Base-by-base conservation (phyloP, 2,113 vertebrate genomes). In the Peromyscus leucopus region DNA sequence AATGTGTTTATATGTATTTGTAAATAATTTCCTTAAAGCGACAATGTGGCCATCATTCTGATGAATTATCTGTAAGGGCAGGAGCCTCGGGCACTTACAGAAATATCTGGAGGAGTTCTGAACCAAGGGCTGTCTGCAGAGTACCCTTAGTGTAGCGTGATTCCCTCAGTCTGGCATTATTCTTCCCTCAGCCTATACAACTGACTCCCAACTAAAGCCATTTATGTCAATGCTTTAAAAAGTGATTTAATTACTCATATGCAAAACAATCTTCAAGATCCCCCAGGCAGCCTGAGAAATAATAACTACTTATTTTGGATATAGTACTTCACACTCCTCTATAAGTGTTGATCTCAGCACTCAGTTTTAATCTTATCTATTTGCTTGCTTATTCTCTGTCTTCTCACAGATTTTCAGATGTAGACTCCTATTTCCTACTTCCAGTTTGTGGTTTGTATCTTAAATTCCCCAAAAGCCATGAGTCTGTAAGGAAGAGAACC, bases 141-240 rank as follows among this genome's bases (percentile, higher is more conserved):
- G 36, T 28, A 4, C 15, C 28, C 4, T 65, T 65, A 71, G 48
- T 13, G 33, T 28, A 33, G 1, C 0, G 0, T 79, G 33, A 8
- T 24, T 42, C 55, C 12, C 22, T 61, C 21, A 24, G 21, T 26
- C 39, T 13, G 31, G 16, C 4, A 1, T 59, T 16, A 22, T n/a
- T 33, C 51, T 19, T 2, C 33, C 75, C 19, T 61, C 74, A 42
- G 55, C 9, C 39, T 61, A 26, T 3, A 46, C 63, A 82, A 22
- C 19, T 55, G 51, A 92, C 17, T 80, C 63, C 65, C 63, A 87
- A 2, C 16, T 55, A 55, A 83, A 76, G 36, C 22, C 48, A 83
- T 28, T 63, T 63, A 80, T 10, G 55, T 63, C 65, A 92, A 26
- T 57, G 31, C 72, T 89, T 93, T 55, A 63, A 59, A 61, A 75